A percentile compares a stretch with the other conserved stretches of the same genome.
phyloP scores from a whole-genome alignment of 30 jellyfish, hydroid and myxozoan species.

The Nemopilema nomurai region DNA sequence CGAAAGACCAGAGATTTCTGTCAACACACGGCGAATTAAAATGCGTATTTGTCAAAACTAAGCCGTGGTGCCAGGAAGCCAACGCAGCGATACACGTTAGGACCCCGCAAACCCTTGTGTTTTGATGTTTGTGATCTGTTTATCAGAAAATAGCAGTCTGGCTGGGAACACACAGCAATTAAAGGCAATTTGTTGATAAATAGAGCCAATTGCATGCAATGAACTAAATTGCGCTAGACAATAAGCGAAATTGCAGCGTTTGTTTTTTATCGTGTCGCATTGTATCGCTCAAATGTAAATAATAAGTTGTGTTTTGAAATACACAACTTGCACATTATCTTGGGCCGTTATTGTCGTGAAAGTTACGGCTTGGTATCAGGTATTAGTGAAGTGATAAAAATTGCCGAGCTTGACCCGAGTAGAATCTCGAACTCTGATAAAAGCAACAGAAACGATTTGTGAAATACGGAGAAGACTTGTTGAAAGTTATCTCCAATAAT shows the following conservation, averaged over 20 bases:
- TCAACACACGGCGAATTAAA: slow-evolving; percentile 21
- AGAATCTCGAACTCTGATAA: no score
- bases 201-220: slow-evolving; percentile 67
- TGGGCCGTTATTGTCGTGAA: no score
- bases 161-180: slow-evolving; percentile 27
- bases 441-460: no score
- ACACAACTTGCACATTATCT: no score
- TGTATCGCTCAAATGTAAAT: background rate
- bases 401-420: no score
- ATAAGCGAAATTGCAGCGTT: background rate
- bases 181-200: slow-evolving; percentile 52
- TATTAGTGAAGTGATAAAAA: no score
- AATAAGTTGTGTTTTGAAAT: no score
- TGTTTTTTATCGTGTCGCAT: background rate
- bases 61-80: slow-evolving; percentile 39
- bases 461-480: slow-evolving; percentile 10
- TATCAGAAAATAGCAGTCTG: background rate
- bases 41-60: slow-evolving; percentile 35
- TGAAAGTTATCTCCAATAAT: slow-evolving; percentile 47
- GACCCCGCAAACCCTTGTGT: background rate
- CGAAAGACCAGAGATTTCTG: slow-evolving; percentile 37
- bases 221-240: slow-evolving; percentile 38
- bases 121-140: background rate
- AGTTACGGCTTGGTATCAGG: no score
- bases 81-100: no score